Conservation (phyloP, 2,113 vertebrate species). For the Riparia riparia region DNA sequence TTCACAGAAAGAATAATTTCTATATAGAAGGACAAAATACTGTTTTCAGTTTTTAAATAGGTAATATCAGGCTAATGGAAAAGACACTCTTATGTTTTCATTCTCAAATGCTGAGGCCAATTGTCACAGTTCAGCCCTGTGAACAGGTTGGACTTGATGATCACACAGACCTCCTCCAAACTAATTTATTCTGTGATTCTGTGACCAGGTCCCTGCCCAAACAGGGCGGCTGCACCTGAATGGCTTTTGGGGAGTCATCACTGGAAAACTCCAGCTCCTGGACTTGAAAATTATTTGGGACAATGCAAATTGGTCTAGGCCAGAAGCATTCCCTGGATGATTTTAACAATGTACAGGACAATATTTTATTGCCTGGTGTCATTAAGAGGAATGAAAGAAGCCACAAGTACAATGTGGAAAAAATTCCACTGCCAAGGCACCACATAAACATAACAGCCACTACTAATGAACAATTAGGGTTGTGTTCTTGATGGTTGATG, state of each 20-base stretch:
- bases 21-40: background rate
- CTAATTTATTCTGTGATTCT: background rate
- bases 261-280: background rate
- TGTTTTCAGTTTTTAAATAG: background rate
- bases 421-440: background rate
- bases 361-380: background rate
- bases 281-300: background rate
- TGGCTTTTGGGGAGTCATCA: background rate
- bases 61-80: background rate
- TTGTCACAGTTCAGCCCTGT: background rate
- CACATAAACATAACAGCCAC: background rate
- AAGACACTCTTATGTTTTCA: background rate
- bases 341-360: background rate
- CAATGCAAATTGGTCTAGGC: background rate
- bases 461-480: slow-evolving; percentile 9
- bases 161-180: background rate
- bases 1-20: background rate
- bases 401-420: background rate
- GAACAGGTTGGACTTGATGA: background rate
- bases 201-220: background rate
- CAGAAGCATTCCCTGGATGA: background rate
- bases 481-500: background rate
- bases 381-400: background rate
- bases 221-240: background rate
- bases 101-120: background rate